These are phyloP conservation scores for Ictalurus furcatus DNA, from an alignment of 2,113 vertebrate species.

Conservation along the genomic window DNA sequence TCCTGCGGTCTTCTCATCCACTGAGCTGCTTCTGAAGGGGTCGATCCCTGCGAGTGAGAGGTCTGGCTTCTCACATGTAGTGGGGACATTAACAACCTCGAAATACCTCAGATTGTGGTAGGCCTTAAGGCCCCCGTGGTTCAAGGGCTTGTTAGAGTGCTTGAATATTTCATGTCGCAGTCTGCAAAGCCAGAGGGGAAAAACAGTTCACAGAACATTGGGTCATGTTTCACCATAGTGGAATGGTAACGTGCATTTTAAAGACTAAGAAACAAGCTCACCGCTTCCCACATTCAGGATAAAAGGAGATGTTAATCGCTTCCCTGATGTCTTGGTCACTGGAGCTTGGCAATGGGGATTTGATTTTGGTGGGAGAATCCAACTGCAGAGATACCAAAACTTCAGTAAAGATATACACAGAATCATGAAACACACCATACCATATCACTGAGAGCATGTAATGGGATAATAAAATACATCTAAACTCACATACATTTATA, in stretches of 20 bases:
- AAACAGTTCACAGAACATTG: constrained; percentile 1
- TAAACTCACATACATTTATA: neutral
- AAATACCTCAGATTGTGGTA: constrained; percentile 64
- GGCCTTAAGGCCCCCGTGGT: constrained; percentile 52
- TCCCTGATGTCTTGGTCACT: constrained; percentile 59
- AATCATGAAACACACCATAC: neutral
- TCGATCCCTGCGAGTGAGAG: constrained; percentile 61
- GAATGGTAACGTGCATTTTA: constrained; percentile 33
- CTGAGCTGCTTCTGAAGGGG: constrained; percentile 54
- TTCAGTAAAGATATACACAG: constrained; percentile 9
- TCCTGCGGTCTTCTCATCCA: constrained; percentile 48
- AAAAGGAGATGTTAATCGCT: constrained; percentile 51
- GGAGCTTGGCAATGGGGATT: constrained; percentile 37
- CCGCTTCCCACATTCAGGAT: constrained; percentile 52
- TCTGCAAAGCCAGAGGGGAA: constrained; percentile 48
- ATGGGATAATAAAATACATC: neutral
- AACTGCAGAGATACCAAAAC: constrained; percentile 25
- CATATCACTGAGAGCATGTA: neutral
- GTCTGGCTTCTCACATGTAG: constrained; percentile 59
- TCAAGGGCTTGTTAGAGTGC: constrained; percentile 58
- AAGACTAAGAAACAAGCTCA: constrained; percentile 47
- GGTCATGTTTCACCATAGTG: neutral
- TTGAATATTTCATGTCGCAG: constrained; percentile 59
- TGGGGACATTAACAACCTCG: constrained; percentile 56
- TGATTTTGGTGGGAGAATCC: neutral